A percentile compares a stretch with the other conserved stretches of the same genome.
These are phyloP conservation scores for Limnephilus rhombicus DNA, from an alignment of 2,888 invertebrate species.

Conservation along the genomic window DNA sequence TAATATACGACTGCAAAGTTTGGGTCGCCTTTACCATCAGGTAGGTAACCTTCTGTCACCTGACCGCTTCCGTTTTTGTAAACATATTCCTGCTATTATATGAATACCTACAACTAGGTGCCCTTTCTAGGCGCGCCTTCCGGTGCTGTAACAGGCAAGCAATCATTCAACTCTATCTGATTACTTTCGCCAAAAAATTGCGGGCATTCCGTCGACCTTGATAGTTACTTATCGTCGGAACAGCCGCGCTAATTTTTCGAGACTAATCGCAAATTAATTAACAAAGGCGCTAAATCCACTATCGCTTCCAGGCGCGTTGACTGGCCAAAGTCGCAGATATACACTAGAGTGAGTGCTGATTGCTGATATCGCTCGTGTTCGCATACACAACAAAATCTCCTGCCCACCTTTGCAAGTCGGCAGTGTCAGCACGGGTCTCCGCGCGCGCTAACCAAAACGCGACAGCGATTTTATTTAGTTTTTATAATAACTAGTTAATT, in stretches of 20 bases:
- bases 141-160: background rate
- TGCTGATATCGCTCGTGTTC: constrained; percentile 21
- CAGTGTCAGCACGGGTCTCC: constrained; percentile 23
- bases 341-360: background rate
- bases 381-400: background rate
- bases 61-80: background rate
- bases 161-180: background rate
- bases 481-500: background rate
- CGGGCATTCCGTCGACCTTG: background rate
- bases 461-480: background rate
- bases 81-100: background rate
- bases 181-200: background rate
- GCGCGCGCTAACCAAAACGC: background rate
- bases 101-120: background rate
- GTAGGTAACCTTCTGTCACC: background rate
- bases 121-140: background rate
- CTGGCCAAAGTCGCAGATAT: background rate
- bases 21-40: too few relatives aligned
- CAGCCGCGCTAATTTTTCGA: background rate
- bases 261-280: background rate
- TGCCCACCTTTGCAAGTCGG: constrained; percentile 16
- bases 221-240: background rate
- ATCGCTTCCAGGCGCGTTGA: background rate
- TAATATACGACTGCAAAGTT: too few relatives aligned
- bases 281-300: background rate